Evolutionary conservation across 2,797 vertebrate genomes (phyloP), one percentile per base, ranked within the genome.

Genomic region (Vireo griseus): DNA sequence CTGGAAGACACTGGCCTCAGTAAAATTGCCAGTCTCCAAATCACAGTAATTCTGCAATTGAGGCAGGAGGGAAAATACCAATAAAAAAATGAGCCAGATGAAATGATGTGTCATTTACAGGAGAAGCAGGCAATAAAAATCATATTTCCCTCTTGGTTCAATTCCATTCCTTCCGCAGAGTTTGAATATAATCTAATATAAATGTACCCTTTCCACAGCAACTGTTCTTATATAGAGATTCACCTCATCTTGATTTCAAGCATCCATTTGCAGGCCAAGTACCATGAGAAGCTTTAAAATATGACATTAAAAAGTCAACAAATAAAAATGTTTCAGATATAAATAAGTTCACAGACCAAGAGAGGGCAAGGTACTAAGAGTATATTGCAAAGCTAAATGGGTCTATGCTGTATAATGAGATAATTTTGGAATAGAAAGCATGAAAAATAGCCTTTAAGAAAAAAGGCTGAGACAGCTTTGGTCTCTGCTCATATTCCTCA

Each of bases 11-110:
- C 59, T 73, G 76, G 66, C 92, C 95, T 77, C 80, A 92, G 57
- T 96, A 96, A 82, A 97, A 98, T 45, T 89, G 82, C 3, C 96
- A 88, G 72, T 97, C 97, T 44, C 94, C 97, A 61, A 98, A 97
- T 48, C 45, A 6, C 66, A 98, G 84, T 61, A 97, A 82, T 54
- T 98, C 97, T 44, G 92, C 95, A 91, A 40, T 55, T 95, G 68
- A 98, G 92, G 93, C 77, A 97, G 65, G 94, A 98, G 86, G 93
- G 95, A 72, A 94, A 94, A 68, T 82, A 87, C 89, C 95, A 71
- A 86, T 97, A 95, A 97, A 55, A 97, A 86, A 76, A 96, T 44
- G 28, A 98, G 78, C 94, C 96, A 97, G 20, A 97, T 89, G 75
- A 98, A 97, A 86, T 96, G 87, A 68, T 96, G 95, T 44, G 96